Conservation (phyloP, 1,140 invertebrate species). For the Ctenoplectra terminalis region DNA sequence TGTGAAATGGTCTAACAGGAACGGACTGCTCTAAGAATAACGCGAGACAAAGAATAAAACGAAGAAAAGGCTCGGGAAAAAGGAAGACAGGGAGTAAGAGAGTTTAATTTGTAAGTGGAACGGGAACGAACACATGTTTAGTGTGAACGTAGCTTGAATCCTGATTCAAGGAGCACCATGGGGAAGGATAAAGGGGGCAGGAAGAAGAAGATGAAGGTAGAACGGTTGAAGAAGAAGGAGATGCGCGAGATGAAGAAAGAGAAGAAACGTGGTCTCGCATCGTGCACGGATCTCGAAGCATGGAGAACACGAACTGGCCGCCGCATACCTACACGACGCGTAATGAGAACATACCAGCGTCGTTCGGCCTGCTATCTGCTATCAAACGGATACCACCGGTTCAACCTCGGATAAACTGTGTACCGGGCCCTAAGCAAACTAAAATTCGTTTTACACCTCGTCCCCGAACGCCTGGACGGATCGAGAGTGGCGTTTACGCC, state of each 20-base stretch:
- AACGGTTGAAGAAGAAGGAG: too few species aligned
- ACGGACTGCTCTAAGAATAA: too few species aligned
- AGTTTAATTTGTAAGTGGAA: neutral
- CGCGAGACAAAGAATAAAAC: too few species aligned
- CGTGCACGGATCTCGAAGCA: constrained; percentile 49
- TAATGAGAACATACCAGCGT: constrained; percentile 82
- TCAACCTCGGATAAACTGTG: constrained; percentile 61
- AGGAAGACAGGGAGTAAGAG: neutral
- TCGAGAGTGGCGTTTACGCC: neutral
- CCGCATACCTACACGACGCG: constrained; percentile 81
- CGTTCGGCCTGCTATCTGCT: constrained; percentile 79
- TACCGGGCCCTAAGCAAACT: constrained; percentile 58
- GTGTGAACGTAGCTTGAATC: constrained; percentile 43
- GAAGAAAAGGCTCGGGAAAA: neutral
- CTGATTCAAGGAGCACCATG: constrained; percentile 11
- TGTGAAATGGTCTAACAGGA: too few species aligned
- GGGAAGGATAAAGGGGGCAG: constrained; percentile 18
- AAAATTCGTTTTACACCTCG: constrained; percentile 41
- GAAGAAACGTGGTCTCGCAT: constrained; percentile 64
- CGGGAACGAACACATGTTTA: neutral
- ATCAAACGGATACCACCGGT: constrained; percentile 75
- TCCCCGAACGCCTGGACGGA: too few species aligned
- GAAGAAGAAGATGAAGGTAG: constrained; percentile 41
- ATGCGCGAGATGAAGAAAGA: too few species aligned
- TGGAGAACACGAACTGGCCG: constrained; percentile 57